Evolutionary conservation across 2,113 vertebrate species (phyloP), one percentile per base, ranked within the genome.

Genomic region (Coracopsis vasa): DNA sequence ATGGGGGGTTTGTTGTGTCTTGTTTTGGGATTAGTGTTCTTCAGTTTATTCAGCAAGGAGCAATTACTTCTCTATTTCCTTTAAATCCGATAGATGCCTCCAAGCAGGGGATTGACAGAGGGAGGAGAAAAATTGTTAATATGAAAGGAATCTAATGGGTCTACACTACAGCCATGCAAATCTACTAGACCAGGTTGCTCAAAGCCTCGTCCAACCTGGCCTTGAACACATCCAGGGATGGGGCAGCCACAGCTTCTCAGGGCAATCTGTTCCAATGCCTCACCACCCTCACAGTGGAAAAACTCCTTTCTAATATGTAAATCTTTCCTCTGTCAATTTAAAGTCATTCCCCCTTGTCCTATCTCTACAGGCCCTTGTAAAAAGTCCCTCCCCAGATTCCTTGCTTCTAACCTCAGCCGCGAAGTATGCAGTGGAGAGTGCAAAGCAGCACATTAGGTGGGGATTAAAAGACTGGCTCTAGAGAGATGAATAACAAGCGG

Each of bases 151-250:
- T 86, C 39, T 29, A 61, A 54, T 41, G 56, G 37, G 39, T 87
- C 53, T 69, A 44, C 31, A 15, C 12, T 11, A 45, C 42, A 25
- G 9, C 41, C 4, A 4, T 44, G 54, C n/a, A 67, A 94, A 16
- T 14, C 20, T 35, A 58, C 33, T 35, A 58, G 21, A 35, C 10
- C 16, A 54, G 69, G 71, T 31, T 13, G 44, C 37, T 28, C 19
- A 64, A 1, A 44, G 5, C 1, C 6, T 0, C 13, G 1, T 25
- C n/a, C 61, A 60, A 51, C 2, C 3, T 0, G 4, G 37, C n/a
- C n/a, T 50, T 37, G 50, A 58, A 61, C 50, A 73, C 27, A 50
- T 60, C 35, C 75, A 80, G 66, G 65, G 29, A 64, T 1, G 2
- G n/a, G n/a, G 3, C 4, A 0, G 35, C 41, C 44, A 13, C 64